Evolutionary conservation across 2,888 invertebrate genomes (phyloP).

Genomic region (Heliconius hortense): DNA sequence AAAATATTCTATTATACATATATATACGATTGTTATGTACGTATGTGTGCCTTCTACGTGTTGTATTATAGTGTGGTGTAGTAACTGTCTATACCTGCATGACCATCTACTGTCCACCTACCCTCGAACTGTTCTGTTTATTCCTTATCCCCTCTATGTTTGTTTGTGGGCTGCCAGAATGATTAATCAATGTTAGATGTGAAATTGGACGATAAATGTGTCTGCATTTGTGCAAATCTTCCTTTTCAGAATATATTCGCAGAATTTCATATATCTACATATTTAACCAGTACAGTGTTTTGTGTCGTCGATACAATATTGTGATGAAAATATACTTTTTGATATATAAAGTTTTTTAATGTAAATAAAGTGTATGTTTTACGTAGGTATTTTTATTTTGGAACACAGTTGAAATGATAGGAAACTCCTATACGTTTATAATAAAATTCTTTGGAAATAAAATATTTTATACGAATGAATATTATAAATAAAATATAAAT

Average conservation of each 20-base stretch:
- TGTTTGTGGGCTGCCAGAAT: background rate
- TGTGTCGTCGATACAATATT: background rate
- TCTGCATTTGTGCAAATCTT: background rate
- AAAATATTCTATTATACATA: background rate
- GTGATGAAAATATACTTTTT: background rate
- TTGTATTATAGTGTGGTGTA: background rate
- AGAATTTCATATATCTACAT: background rate
- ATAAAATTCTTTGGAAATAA: background rate
- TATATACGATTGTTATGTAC: background rate
- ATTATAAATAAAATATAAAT: no score
- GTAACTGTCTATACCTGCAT: background rate
- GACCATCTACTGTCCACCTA: background rate
- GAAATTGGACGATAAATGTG: background rate
- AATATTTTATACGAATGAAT: no score
- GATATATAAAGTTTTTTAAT: background rate
- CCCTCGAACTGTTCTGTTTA: background rate
- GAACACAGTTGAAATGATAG: background rate
- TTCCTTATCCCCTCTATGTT: background rate
- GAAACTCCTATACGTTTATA: background rate
- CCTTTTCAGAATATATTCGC: background rate
- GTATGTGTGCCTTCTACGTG: constrained; percentile 1
- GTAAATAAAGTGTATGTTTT: background rate
- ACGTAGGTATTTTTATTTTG: constrained; percentile 7
- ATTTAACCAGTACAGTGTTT: background rate
- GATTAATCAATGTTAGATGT: background rate